These are phyloP conservation scores for Pseudochirops corinnae DNA, from an alignment of 2,797 vertebrate genomes.

Conservation along the genomic window DNA sequence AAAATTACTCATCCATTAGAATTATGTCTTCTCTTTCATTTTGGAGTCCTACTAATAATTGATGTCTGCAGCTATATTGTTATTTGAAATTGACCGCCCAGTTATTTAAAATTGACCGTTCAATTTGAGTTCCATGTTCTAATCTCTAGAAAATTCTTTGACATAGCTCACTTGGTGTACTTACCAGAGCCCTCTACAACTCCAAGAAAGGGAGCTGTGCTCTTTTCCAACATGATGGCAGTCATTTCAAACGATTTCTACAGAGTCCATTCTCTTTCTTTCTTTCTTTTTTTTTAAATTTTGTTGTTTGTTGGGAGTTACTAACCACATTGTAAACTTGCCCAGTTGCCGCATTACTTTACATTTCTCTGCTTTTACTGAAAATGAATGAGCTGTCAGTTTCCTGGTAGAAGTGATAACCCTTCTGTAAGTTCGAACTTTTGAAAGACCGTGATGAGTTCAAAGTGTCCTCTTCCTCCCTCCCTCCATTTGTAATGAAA, in stretches of 20 bases:
- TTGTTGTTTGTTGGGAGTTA: conserved; percentile 91
- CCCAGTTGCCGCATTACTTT: conserved; percentile 90
- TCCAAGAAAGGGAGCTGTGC: conserved; percentile 84
- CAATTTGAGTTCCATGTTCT: conserved; percentile 81
- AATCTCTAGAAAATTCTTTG: conserved; percentile 77
- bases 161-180: conserved; percentile 73
- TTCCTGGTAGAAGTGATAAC: conserved; percentile 88
- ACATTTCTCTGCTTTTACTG: conserved; percentile 91
- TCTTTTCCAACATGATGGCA: conserved; percentile 91
- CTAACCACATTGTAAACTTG: conserved; percentile 92
- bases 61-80: conserved; percentile 82
- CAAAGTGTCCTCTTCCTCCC: conserved; percentile 80
- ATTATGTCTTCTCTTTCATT: conserved; percentile 77
- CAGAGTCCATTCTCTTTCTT: conserved; percentile 84
- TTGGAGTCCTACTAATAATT: conserved; percentile 83
- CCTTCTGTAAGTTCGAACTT: conserved; percentile 86
- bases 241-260: conserved; percentile 90
- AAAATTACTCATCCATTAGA: conserved; percentile 84
- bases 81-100: conserved; percentile 78
- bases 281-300: conserved; percentile 83
- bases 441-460: conserved; percentile 87
- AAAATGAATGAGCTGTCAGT: conserved; percentile 87
- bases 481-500: conserved; percentile 90
- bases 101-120: conserved; percentile 79
- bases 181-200: conserved; percentile 68